Evolutionary conservation across 2,888 invertebrate species (phyloP), one percentile per base, ranked within the genome.

Genomic region (Harmothoe impar): DNA sequence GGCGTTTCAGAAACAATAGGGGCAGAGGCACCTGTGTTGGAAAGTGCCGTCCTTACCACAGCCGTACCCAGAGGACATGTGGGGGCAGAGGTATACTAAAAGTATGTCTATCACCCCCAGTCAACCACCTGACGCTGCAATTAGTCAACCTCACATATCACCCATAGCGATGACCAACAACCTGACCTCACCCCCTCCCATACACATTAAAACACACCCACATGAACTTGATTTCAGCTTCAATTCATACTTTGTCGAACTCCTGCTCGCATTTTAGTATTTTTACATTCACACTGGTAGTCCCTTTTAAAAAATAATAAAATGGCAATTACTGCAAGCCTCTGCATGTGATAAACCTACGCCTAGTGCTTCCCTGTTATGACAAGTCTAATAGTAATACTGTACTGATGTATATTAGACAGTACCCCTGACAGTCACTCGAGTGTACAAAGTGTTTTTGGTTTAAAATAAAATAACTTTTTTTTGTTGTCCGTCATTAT

Each of bases 1-100:
- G 72, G 72, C 72, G 1, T 15, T 72, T 15, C 72, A 29, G 72
- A 72, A 72, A 72, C 72, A 72, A 72, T 72, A 17, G 72, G n/a
- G n/a, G 54, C 54, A 52, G 54, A 17, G 54, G 54, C 7, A 62
- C 12, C 62, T 62, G 62, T 5, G 15, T 62, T n/a, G 62, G 62
- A 20, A n/a, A 43, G n/a, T 43, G 43, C 43, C 43, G n/a, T n/a
- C 54, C 54, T 52, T 52, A 52, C 10, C 62, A 3, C 5, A 72
- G 72, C 29, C 25, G 12, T 29, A 29, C 5, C 1, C 5, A 7
- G 5, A 15, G 29, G 12, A 29, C 5, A 72, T 7, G 29, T 72
- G 31, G 31, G 29, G 29, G 12, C 5, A 15, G 29, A 25, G 0
- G 15, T 68, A 29, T 17, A 15, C 5, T 5, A 3, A 25, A 7